Conservation (phyloP, 2,888 invertebrate species). For the Macaria notata region DNA sequence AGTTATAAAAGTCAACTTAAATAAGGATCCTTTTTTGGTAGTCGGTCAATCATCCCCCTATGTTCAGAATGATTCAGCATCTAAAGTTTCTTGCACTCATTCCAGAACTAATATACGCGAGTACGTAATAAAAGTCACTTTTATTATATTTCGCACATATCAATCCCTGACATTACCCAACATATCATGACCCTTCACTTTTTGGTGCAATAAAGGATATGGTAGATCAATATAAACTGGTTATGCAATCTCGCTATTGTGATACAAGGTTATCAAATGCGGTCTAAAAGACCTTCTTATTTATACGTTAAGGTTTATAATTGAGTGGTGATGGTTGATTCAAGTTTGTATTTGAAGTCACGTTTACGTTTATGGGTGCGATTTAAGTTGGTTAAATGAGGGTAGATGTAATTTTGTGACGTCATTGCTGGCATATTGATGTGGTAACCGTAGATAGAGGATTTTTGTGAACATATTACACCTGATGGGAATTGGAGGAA, state of each 20-base stretch:
- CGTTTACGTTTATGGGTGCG: constrained; percentile 50
- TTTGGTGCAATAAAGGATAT: constrained; percentile 20
- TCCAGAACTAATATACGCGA: no score
- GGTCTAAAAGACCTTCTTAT: constrained; percentile 27
- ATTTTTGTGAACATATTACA: constrained; percentile 18
- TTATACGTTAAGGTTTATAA: constrained; percentile 35
- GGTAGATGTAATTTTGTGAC: constrained; percentile 52
- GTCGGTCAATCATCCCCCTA: no score
- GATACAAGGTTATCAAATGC: constrained; percentile 34
- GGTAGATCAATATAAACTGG: constrained; percentile 36
- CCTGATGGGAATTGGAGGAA: constrained; percentile 17
- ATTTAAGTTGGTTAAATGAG: constrained; percentile 52
- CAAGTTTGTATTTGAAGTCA: constrained; percentile 44
- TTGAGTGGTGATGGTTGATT: constrained; percentile 28
- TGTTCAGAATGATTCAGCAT: no score
- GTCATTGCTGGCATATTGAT: constrained; percentile 52
- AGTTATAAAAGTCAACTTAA: no score
- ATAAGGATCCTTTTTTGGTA: no score
- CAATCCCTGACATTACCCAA: constrained; percentile 26
- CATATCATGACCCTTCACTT: constrained; percentile 25
- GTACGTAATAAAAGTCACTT: constrained; percentile 47
- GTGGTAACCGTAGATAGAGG: constrained; percentile 21
- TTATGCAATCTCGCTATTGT: constrained; percentile 39
- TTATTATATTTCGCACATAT: constrained; percentile 49
- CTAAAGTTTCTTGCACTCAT: no score